phyloP scores from a whole-genome alignment of 2,113 vertebrate genomes.

The Tetrao urogallus region DNA sequence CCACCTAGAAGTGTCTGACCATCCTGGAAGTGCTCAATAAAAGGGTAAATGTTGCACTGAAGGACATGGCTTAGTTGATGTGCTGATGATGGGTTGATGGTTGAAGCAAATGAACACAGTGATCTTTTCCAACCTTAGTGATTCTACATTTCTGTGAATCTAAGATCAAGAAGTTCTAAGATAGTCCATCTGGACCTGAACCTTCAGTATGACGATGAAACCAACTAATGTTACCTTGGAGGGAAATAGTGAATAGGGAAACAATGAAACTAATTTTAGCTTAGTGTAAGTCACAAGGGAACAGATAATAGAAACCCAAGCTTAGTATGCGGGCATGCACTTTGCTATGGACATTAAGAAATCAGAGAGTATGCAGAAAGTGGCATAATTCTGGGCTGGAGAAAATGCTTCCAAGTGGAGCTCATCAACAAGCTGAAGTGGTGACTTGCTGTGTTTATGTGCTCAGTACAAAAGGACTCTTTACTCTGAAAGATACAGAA shows the following conservation, averaged over 20 bases:
- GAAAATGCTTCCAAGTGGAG: conserved; percentile 24
- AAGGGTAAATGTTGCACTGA: too few relatives aligned
- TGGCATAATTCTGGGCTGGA: neutral
- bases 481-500: neutral
- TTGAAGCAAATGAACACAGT: too few relatives aligned
- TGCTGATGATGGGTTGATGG: too few relatives aligned
- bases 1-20: too few relatives aligned
- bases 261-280: neutral
- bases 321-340: neutral
- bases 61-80: too few relatives aligned
- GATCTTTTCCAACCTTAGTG: too few relatives aligned
- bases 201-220: neutral
- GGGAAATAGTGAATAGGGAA: neutral
- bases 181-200: neutral
- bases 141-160: too few relatives aligned
- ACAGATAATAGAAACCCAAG: neutral
- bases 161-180: neutral
- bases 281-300: neutral
- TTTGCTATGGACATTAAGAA: neutral
- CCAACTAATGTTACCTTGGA: neutral
- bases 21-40: too few relatives aligned
- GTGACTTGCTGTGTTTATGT: neutral
- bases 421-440: conserved; percentile 21
- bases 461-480: neutral
- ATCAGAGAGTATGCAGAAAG: neutral